Evolutionary conservation across 2,113 vertebrate species (phyloP), one percentile per base, ranked within the genome.

Genomic region (Macquaria ambigua): DNA sequence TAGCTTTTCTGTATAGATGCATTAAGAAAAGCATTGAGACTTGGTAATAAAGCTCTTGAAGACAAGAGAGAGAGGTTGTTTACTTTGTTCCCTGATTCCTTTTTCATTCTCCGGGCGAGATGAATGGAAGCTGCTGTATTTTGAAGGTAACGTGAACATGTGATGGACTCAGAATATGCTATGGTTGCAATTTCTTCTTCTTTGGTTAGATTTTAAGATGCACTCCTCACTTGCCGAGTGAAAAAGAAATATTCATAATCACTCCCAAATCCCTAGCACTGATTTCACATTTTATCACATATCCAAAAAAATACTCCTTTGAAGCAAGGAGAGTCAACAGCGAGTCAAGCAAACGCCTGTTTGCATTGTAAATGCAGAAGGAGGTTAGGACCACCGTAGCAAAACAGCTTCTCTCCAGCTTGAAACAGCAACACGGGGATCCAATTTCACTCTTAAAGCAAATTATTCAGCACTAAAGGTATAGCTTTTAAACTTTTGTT

Each of bases 291-390:
- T 31, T 56, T 20, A 80, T 83, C 41, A 72, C 68, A 73, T 69
- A 77, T 62, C 41, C 3, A 67, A 74, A 39, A 70, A 69, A 71
- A 79, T 12, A 46, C 25, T 23, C 37, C 25, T 87, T 74, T 86
- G 77, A 86, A 81, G 68, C 64, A 48, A 58, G 25, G 46, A 15
- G 23, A 83, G 61, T 83, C 66, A 79, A 37, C 53, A 78, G 69
- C 5, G 18, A 69, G 56, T 69, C 79, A 78, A 81, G 74, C 34
- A 74, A 59, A 73, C 8, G 1, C 55, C 61, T 84, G 28, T 79
- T 79, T 84, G 70, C 71, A 84, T 82, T 79, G 77, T 82, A 68
- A 85, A 87, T 90, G 72, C 37, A 85, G 43, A 56, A 55, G 58
- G 77, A 77, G 53, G 64, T 87, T 74, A 78, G 74, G 56, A 76